phyloP scores from a whole-genome alignment of 1,140 invertebrate genomes.

The Neodiprion pinetum region DNA sequence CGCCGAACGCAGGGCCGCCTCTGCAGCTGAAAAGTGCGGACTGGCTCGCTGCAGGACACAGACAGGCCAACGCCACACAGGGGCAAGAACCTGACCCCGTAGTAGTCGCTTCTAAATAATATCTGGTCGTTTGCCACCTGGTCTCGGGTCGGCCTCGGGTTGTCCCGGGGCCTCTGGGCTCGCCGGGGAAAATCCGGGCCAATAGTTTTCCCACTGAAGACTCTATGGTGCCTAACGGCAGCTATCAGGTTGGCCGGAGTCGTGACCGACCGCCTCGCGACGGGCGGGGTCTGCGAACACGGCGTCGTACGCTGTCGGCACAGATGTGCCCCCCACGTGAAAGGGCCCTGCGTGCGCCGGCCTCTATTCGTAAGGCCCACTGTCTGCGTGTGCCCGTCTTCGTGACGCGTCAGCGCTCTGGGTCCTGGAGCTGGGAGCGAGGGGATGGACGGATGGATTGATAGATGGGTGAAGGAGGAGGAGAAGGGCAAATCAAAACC shows the following conservation, averaged over 20 bases:
- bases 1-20: no score
- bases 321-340: background rate
- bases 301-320: background rate
- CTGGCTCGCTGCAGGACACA: background rate
- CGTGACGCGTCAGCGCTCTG: background rate
- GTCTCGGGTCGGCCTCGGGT: background rate
- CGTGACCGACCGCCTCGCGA: slow-evolving; percentile 2
- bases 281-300: slow-evolving; percentile 6
- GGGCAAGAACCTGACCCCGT: slow-evolving; percentile 3
- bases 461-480: background rate
- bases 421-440: slow-evolving; percentile 2
- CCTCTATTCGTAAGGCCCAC: background rate
- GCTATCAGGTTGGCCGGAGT: slow-evolving; percentile 4
- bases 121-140: slow-evolving; percentile 1
- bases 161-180: background rate
- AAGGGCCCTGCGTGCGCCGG: slow-evolving; percentile 2
- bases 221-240: background rate
- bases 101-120: background rate
- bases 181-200: background rate
- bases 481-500: slow-evolving; percentile 16
- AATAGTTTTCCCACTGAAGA: background rate
- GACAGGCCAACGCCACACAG: background rate
- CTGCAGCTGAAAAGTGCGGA: background rate
- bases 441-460: background rate
- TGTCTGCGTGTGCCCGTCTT: background rate